Evolutionary conservation across 2,797 vertebrate species (phyloP).

Genomic region (Hydrocynus forskahlii): DNA sequence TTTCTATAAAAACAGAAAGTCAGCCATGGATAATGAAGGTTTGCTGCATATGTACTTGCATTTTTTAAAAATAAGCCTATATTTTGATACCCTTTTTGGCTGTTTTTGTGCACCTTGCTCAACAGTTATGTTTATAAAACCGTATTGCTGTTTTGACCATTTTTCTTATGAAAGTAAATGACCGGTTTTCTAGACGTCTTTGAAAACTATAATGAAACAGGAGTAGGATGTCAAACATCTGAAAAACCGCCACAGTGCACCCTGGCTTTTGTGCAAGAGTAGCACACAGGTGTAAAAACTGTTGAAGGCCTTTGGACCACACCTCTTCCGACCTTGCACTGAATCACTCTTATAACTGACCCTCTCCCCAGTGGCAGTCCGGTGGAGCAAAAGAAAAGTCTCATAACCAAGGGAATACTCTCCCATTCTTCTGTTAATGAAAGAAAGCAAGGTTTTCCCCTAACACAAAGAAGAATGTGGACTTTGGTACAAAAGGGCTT

Average conservation of each 20-base stretch:
- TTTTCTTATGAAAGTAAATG: neutral
- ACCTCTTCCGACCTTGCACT: neutral
- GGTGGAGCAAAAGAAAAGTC: neutral
- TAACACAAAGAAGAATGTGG: conserved; percentile 26
- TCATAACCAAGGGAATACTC: conserved; percentile 11
- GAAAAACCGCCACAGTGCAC: neutral
- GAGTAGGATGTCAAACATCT: neutral
- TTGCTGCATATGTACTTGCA: too few species aligned
- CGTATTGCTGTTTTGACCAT: neutral
- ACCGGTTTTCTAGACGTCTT: neutral
- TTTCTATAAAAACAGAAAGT: too few species aligned
- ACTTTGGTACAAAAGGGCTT: neutral
- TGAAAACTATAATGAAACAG: neutral
- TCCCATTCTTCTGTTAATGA: conserved; percentile 39
- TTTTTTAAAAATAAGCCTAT: too few species aligned
- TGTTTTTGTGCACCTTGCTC: neutral
- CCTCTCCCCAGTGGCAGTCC: conserved; percentile 29
- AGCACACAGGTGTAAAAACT: conserved; percentile 6
- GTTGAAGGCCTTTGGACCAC: neutral
- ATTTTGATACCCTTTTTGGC: neutral
- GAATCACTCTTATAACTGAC: neutral
- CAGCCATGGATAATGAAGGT: too few species aligned
- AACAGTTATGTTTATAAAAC: neutral
- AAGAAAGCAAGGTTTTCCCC: conserved; percentile 35
- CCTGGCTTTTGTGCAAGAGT: conserved; percentile 7